These are phyloP conservation scores for Leistus spinibarbis DNA, from an alignment of 2,888 invertebrate genomes.

Conservation along the genomic window DNA sequence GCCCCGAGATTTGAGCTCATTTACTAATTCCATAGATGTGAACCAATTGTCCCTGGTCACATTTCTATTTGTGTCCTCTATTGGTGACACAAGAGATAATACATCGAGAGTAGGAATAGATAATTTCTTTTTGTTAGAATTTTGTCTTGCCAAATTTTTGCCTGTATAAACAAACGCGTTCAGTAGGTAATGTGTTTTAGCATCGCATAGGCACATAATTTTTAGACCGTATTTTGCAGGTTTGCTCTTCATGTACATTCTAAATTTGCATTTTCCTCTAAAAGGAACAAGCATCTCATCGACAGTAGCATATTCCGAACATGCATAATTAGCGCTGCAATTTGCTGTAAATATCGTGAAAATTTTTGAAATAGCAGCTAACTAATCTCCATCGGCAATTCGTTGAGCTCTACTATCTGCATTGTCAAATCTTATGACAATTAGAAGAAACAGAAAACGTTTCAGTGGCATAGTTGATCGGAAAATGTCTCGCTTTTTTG, in stretches of 20 bases:
- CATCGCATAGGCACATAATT: slow-evolving; percentile 42
- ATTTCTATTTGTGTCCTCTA: slow-evolving; percentile 39
- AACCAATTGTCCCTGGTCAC: slow-evolving; percentile 45
- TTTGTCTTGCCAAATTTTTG: background rate
- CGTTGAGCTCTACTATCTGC: background rate
- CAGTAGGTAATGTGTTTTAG: slow-evolving; percentile 38
- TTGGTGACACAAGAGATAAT: background rate
- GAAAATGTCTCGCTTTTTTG: background rate
- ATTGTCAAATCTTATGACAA: background rate
- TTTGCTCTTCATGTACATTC: slow-evolving; percentile 41
- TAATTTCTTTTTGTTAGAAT: background rate
- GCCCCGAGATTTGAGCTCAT: slow-evolving; percentile 13
- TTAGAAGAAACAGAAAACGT: background rate
- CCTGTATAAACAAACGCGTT: slow-evolving; percentile 41
- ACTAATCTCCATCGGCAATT: background rate
- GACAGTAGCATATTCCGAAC: background rate
- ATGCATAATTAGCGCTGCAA: background rate
- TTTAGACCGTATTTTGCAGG: slow-evolving; percentile 45
- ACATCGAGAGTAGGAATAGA: slow-evolving; percentile 7
- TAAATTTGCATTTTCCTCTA: slow-evolving; percentile 40
- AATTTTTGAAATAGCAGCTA: background rate
- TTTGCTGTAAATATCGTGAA: background rate
- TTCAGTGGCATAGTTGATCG: background rate
- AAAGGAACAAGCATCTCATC: slow-evolving; percentile 41
- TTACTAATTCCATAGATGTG: slow-evolving; percentile 28